Evolutionary conservation across 2,797 vertebrate species (phyloP).

Genomic region (Megaceryle alcyon): DNA sequence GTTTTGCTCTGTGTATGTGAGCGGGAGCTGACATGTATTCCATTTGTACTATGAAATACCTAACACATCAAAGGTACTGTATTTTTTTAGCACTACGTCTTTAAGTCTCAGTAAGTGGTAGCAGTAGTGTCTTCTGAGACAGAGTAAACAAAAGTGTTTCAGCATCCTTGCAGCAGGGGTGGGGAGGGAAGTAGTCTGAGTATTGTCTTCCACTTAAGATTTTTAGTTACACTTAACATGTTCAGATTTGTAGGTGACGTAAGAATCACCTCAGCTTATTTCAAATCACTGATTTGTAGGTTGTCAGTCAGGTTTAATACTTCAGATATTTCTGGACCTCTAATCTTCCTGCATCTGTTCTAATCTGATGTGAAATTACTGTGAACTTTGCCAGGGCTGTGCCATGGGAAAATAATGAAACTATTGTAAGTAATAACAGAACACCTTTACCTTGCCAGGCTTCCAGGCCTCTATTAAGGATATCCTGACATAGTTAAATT

Average conservation of each 20-base stretch:
- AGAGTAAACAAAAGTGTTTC: background rate
- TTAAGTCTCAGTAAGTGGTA: background rate
- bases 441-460: background rate
- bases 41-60: background rate
- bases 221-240: background rate
- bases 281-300: background rate
- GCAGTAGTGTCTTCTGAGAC: background rate
- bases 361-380: background rate
- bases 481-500: background rate
- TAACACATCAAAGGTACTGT: background rate
- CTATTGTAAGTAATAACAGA: conserved; percentile 17
- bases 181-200: background rate
- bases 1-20: background rate
- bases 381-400: background rate
- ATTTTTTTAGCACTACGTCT: background rate
- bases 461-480: background rate
- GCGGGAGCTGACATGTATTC: background rate
- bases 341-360: background rate
- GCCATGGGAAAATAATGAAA: background rate
- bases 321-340: background rate
- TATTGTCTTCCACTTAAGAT: background rate
- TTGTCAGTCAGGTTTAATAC: conserved; percentile 1
- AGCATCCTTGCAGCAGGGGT: background rate
- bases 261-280: background rate
- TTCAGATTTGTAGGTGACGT: background rate